phyloP scores from a whole-genome alignment of 2,113 vertebrate genomes.

The Nibea albiflora region DNA sequence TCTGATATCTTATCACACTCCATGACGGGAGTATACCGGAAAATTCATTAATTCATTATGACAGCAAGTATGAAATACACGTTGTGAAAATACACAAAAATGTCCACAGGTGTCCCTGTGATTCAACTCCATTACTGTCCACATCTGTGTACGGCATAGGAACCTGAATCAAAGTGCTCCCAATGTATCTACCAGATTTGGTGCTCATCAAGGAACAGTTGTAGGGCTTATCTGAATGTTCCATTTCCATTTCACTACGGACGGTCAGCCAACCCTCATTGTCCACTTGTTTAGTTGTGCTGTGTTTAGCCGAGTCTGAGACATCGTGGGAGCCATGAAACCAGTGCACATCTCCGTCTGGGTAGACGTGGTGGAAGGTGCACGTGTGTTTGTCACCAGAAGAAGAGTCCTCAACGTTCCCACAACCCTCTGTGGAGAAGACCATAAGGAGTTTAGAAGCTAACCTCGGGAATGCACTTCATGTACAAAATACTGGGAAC shows the following conservation, averaged over 20 bases:
- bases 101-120: background rate
- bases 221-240: background rate
- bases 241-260: slow-evolving; percentile 7
- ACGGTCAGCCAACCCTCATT: slow-evolving; percentile 56
- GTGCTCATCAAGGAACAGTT: slow-evolving; percentile 67
- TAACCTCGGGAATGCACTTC: background rate
- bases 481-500: background rate
- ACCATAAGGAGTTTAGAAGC: slow-evolving; percentile 7
- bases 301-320: background rate
- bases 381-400: slow-evolving; percentile 12
- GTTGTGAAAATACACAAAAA: slow-evolving; percentile 2
- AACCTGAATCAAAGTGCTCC: slow-evolving; percentile 18
- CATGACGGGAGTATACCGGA: background rate
- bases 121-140: background rate
- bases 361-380: slow-evolving; percentile 65
- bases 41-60: slow-evolving; percentile 17
- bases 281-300: slow-evolving; percentile 24
- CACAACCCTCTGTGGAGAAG: slow-evolving; percentile 51
- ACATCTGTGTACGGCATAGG: no score
- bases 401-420: no score
- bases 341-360: slow-evolving; percentile 73
- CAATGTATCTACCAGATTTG: slow-evolving; percentile 48
- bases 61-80: slow-evolving; percentile 13
- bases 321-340: slow-evolving; percentile 41
- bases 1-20: background rate